Base-by-base conservation (phyloP, 2,113 vertebrate species). In the Turdus rufiventris region DNA sequence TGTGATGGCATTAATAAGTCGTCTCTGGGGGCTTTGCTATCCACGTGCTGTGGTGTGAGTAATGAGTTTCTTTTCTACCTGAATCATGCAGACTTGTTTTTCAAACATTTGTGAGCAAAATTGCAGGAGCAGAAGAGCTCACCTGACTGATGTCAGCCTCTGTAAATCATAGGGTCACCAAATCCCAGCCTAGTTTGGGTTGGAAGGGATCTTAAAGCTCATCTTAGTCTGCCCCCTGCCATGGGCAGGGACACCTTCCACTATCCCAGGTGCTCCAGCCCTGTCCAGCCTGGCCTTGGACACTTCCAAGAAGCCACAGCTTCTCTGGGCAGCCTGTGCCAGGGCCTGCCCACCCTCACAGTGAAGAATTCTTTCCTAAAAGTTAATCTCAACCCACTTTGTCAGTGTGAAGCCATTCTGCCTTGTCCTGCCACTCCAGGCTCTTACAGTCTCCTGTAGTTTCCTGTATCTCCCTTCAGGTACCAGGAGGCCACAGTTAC, bases 11-110 rank as follows among this genome's bases (percentile, higher is more conserved):
- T 73, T 99, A 23, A 91, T 98, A 72, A 99, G 97, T 94, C 96
- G 99, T 17, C 96, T 99, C 2, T 97, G 97, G 96, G 95, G 71
- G 0, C 98, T 99, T 29, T 93, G 97, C 86, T 98, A 98, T 81
- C 99, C 99, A 3, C 96, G 95, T 72, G 98, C 99, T 50, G 99
- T 99, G 9, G 99, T 99, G 99, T 99, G 97, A 99, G 99, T 97
- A 56, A 75, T 57, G 9, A 34, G 57, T 67, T 78, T 43, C 10
- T 63, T 88, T 94, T 24, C 66, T 68, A 8, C 42, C 36, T 57
- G 40, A 77, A 20, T 53, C n/a, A 36, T 7, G 14, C 14, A 48
- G n/a, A 18, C 18, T 66, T 66, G 29, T 2, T 71, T 77, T 51
- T 63, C 28, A 60, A 24, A 34, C 5, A 3, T 61, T 61, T 67